phyloP scores from a whole-genome alignment of 2,888 invertebrate genomes.

The Yponomeuta malinellus region DNA sequence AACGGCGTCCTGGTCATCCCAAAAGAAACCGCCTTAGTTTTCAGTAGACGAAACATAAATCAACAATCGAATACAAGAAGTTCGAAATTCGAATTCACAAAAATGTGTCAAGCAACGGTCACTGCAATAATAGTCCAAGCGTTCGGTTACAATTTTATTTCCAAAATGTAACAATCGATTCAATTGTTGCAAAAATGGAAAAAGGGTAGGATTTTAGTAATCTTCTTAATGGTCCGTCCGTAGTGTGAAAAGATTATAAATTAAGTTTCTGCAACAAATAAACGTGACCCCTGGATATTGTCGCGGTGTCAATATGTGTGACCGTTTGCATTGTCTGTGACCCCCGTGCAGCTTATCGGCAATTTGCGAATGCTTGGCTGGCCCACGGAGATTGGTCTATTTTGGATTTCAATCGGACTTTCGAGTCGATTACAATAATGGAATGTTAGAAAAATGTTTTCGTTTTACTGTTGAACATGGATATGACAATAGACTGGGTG shows the following conservation, averaged over 20 bases:
- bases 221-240: constrained; percentile 68
- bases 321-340: constrained; percentile 67
- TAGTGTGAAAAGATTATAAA: constrained; percentile 76
- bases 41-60: constrained; percentile 54
- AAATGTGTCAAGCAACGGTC: constrained; percentile 68
- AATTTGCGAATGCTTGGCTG: constrained; percentile 63
- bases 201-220: constrained; percentile 73
- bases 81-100: constrained; percentile 32
- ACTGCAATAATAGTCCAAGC: constrained; percentile 40
- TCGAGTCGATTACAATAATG: constrained; percentile 42
- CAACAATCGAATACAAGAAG: constrained; percentile 58
- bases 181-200: constrained; percentile 64
- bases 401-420: constrained; percentile 41
- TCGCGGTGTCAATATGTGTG: constrained; percentile 74
- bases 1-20: constrained; percentile 45
- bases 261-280: constrained; percentile 76
- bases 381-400: constrained; percentile 57
- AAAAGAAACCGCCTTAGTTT: constrained; percentile 43
- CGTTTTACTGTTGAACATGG: not conserved
- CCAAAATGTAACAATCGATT: constrained; percentile 66
- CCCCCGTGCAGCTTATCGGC: constrained; percentile 60
- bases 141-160: constrained; percentile 57
- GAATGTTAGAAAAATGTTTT: constrained; percentile 20
- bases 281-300: constrained; percentile 74
- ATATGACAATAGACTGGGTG: not conserved